Evolutionary conservation across 2,797 vertebrate species (phyloP), one percentile per base, ranked within the genome.

Genomic region (Odontamblyopus lacepedii): DNA sequence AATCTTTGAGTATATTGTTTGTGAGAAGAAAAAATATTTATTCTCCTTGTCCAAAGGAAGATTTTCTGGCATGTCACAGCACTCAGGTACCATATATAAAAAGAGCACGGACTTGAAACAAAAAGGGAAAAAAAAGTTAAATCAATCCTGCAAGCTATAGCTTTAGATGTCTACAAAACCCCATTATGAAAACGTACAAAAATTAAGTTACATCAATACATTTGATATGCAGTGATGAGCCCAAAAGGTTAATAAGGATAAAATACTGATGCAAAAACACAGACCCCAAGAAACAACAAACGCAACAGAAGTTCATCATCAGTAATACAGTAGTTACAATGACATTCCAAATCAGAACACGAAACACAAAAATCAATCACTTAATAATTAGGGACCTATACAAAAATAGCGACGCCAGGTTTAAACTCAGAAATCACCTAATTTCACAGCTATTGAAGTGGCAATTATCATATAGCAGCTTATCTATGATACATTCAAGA

Each of bases 371-470:
- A 96, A 93, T 93, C 92, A 92, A 93, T 92, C 93, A 96, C 94
- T 96, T 97, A 95, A 95, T 97, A 95, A 96, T 96, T 95, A 97
- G 91, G 92, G 95, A 97, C 95, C 94, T 94, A 95, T 95, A 98
- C 94, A 96, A 95, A 97, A 96, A 95, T 95, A 92, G 95, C 92
- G 97, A 97, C 92, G 94, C 95, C 95, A 97, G 94, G 92, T 93
- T 96, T 94, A 93, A 92, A 96, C 96, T 95, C 96, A 92, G 94
- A 96, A 96, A 95, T 96, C 95, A 96, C 95, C 95, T 97, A 97
- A 98, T 96, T 98, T 99, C 98, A 99, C 97, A 99, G 97, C 97
- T 98, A 98, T 97, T 92, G 96, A 99, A 99, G 97, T 99, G 97
- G 97, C 97, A 97, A 98, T 97, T 95, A 93, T 97, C 96, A 97